phyloP scores from a whole-genome alignment of 92 coral and sea anemone genomes.

The Paragorgia papillata region DNA sequence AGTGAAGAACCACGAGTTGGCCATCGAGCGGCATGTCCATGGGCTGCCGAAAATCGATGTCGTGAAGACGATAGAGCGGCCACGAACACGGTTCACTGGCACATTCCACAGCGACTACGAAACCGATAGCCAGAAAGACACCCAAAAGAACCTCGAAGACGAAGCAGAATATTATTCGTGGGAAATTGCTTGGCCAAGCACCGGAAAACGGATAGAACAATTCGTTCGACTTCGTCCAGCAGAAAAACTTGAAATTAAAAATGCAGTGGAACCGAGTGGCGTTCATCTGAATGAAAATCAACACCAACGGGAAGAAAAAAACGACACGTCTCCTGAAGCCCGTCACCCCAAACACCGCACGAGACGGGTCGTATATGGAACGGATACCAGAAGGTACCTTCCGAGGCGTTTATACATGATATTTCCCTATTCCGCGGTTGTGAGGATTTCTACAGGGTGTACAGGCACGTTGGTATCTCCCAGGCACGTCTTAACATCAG shows the following conservation, averaged over 20 bases:
- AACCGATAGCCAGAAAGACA: neutral
- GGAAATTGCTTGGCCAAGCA: slow-evolving; percentile 77
- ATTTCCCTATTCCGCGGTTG: slow-evolving; percentile 83
- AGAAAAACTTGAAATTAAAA: neutral
- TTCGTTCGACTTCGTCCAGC: slow-evolving; percentile 33
- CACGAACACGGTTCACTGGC: slow-evolving; percentile 27
- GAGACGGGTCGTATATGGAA: slow-evolving; percentile 49
- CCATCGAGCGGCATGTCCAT: neutral
- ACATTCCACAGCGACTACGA: slow-evolving; percentile 18
- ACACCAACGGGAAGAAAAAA: neutral
- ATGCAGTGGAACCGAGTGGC: neutral
- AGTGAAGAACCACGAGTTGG: neutral
- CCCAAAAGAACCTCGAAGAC: neutral
- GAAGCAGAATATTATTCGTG: slow-evolving; percentile 49
- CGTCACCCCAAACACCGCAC: slow-evolving; percentile 31
- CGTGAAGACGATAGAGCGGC: neutral
- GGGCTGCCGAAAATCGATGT: slow-evolving; percentile 5
- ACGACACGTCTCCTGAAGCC: neutral
- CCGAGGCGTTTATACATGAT: slow-evolving; percentile 55
- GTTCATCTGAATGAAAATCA: neutral
- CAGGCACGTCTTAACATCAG: slow-evolving; percentile 83
- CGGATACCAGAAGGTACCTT: slow-evolving; percentile 52
- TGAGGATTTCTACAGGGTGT: slow-evolving; percentile 84
- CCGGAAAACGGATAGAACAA: slow-evolving; percentile 64
- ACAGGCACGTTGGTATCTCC: slow-evolving; percentile 86